Percentiles rank a stretch among this genome's conserved stretches.
Conservation (phyloP, 2,888 invertebrate genomes). For the Zygogramma bicolorata region DNA sequence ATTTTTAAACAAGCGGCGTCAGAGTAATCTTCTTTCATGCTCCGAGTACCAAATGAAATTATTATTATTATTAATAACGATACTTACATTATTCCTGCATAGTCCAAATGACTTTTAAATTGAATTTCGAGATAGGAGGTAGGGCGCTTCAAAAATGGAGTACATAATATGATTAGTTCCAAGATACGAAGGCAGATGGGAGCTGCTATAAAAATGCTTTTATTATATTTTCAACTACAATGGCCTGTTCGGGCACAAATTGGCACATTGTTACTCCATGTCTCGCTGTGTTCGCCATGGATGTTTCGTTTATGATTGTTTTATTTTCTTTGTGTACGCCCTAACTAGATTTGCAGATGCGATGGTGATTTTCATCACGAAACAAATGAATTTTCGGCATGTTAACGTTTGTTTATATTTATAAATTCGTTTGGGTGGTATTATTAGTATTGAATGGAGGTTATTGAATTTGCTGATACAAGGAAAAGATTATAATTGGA, state of each 20-base stretch:
- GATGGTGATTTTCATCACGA: conserved; percentile 60
- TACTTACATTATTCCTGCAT: conserved; percentile 67
- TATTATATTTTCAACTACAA: conserved; percentile 63
- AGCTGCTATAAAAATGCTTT: conserved; percentile 66
- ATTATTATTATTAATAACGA: conserved; percentile 68
- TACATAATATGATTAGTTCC: conserved; percentile 74
- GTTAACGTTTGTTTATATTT: not conserved
- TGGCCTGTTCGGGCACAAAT: conserved; percentile 63
- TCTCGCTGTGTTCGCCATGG: conserved; percentile 41
- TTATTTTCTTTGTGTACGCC: conserved; percentile 58
- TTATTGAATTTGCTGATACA: no score
- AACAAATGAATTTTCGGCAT: conserved; percentile 49
- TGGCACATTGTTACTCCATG: conserved; percentile 62
- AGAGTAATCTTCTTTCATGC: conserved; percentile 60
- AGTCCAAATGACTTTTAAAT: conserved; percentile 78
- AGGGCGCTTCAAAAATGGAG: conserved; percentile 74
- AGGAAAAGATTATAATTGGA: no score
- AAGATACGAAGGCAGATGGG: conserved; percentile 68
- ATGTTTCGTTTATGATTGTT: conserved; percentile 55
- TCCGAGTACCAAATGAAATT: conserved; percentile 66
- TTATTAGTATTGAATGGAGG: no score
- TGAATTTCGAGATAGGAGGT: conserved; percentile 70
- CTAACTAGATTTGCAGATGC: conserved; percentile 57
- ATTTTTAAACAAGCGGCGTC: conserved; percentile 56
- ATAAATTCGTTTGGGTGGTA: not conserved